Percentiles rank a stretch among this genome's conserved stretches.
Conservation (phyloP, 2,797 vertebrate genomes). For the Linurgus olivaceus region DNA sequence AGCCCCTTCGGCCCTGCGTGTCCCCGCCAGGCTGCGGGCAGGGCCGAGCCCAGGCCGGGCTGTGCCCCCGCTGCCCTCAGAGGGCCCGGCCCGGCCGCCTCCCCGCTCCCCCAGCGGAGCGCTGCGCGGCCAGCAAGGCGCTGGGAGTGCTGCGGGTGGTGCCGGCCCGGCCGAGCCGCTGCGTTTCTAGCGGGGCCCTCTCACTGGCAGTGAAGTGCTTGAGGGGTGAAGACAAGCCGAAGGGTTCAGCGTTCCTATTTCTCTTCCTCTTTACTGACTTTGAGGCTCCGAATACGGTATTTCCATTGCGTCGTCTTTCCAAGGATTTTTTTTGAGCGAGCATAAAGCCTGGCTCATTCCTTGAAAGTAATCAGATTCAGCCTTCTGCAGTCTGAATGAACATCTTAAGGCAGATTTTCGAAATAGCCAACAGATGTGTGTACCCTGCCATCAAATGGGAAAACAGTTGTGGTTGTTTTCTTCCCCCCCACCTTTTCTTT, state of each 20-base stretch:
- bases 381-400: not conserved
- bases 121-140: not conserved
- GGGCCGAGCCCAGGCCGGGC: not conserved
- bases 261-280: not conserved
- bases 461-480: not conserved
- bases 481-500: not conserved
- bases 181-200: no score
- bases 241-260: not conserved
- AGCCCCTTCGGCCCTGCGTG: not conserved
- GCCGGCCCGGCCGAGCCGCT: not conserved
- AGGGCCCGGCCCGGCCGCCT: not conserved
- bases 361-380: conserved; percentile 7
- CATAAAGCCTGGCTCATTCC: not conserved
- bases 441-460: not conserved
- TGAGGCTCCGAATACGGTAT: not conserved
- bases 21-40: not conserved
- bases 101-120: no score
- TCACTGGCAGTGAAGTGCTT: accelerated
- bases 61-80: not conserved
- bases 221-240: not conserved
- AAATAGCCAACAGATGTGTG: conserved; percentile 10
- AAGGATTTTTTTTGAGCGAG: not conserved
- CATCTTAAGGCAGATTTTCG: not conserved
- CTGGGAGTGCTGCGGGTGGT: not conserved
- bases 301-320: not conserved